Evolutionary conservation across 1,140 invertebrate genomes (phyloP).

Genomic region (Pogonomyrmex californicus): DNA sequence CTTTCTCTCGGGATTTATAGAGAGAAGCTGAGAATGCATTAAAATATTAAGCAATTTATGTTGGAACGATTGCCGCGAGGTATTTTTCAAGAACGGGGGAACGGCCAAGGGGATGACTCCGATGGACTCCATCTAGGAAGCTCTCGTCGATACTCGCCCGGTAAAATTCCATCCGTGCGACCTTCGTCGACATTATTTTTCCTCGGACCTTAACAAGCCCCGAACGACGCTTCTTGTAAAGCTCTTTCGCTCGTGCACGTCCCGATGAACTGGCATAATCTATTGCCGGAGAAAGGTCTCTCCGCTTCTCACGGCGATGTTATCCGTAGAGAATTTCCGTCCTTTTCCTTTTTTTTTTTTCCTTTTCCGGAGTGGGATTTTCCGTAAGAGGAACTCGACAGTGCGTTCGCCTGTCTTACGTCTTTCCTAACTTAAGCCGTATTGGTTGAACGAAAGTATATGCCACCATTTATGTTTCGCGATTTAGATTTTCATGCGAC

Average conservation of each 20-base stretch:
- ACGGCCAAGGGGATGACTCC: constrained; percentile 52
- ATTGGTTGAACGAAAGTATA: background rate
- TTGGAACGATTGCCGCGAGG: constrained; percentile 67
- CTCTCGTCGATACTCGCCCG: background rate
- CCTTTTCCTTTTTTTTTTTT: background rate
- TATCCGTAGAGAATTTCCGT: constrained; percentile 5
- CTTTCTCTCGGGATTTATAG: background rate
- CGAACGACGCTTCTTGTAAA: constrained; percentile 52
- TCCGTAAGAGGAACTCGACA: background rate
- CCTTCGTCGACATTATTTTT: constrained; percentile 70
- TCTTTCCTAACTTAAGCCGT: constrained; percentile 7
- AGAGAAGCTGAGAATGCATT: constrained; percentile 53
- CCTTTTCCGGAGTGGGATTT: background rate
- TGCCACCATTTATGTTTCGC: background rate
- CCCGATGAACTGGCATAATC: constrained; percentile 68
- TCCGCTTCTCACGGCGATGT: background rate
- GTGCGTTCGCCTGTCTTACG: background rate
- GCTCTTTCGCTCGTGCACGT: constrained; percentile 34
- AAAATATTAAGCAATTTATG: constrained; percentile 72
- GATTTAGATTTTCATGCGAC: background rate
- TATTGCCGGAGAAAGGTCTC: constrained; percentile 44
- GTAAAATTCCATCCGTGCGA: constrained; percentile 31
- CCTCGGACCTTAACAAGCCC: constrained; percentile 59
- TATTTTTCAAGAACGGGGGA: constrained; percentile 8
- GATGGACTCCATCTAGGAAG: constrained; percentile 54